Percentiles rank a stretch among this genome's conserved stretches.
Evolutionary conservation across 2,888 invertebrate genomes (phyloP).

Genomic region (Volucella inflata): DNA sequence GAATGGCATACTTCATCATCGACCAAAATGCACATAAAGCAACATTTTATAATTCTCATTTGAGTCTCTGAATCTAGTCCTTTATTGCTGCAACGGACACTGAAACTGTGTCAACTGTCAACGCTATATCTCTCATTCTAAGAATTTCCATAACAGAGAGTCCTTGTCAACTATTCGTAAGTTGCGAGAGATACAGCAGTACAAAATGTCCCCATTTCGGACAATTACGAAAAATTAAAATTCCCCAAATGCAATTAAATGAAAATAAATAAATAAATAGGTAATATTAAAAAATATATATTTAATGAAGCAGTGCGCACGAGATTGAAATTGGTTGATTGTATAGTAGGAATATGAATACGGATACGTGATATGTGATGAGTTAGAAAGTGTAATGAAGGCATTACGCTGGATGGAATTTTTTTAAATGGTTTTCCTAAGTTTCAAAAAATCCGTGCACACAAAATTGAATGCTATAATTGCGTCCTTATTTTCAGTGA

Average conservation of each 20-base stretch:
- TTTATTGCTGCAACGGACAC: constrained; percentile 13
- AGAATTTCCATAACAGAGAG: neutral
- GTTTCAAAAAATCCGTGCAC: neutral
- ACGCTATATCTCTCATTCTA: constrained; percentile 20
- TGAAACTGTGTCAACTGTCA: constrained; percentile 58
- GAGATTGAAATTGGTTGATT: too few species aligned
- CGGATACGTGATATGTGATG: too few species aligned
- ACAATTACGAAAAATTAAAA: constrained; percentile 35
- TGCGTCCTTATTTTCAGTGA: neutral
- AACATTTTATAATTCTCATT: constrained; percentile 28
- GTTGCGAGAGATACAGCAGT: neutral
- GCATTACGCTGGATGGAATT: neutral
- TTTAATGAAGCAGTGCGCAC: too few species aligned
- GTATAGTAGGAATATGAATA: too few species aligned
- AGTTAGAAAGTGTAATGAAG: too few species aligned
- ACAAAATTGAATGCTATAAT: neutral
- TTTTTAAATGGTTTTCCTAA: neutral
- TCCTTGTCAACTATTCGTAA: constrained; percentile 26
- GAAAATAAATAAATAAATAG: constrained; percentile 37
- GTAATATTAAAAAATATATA: constrained; percentile 33
- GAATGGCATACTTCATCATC: constrained; percentile 13
- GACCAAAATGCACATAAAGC: constrained; percentile 30
- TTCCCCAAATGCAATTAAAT: neutral
- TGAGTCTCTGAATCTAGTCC: constrained; percentile 41
- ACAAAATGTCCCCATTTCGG: constrained; percentile 25